These are phyloP conservation scores for Ormyrus thymus DNA, from an alignment of 2,888 invertebrate genomes.

Conservation along the genomic window DNA sequence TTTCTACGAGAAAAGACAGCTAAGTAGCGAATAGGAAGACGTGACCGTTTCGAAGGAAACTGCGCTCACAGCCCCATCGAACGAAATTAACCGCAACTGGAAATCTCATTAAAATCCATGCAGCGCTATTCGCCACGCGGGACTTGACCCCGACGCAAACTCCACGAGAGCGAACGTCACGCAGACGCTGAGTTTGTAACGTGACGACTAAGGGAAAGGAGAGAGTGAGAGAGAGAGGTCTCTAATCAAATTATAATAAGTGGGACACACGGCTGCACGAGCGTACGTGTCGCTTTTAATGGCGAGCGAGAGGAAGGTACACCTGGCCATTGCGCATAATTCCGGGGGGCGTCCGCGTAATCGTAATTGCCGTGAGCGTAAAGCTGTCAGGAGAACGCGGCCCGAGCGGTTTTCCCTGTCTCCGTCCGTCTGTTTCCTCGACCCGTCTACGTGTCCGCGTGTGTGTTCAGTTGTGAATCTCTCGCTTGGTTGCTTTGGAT, in stretches of 20 bases:
- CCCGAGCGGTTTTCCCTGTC: not conserved
- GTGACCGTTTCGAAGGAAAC: no score
- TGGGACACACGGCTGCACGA: slow-evolving; percentile 58
- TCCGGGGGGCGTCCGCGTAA: slow-evolving; percentile 31
- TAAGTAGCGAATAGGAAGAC: no score
- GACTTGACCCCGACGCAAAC: slow-evolving; percentile 8
- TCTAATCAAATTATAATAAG: slow-evolving; percentile 67
- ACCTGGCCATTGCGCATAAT: slow-evolving; percentile 31
- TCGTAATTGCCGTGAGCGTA: slow-evolving; percentile 49
- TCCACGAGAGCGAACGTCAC: slow-evolving; percentile 4
- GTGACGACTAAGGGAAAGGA: not conserved
- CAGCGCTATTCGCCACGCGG: slow-evolving; percentile 1
- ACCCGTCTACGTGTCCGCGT: not conserved
- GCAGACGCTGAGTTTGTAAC: slow-evolving; percentile 26
- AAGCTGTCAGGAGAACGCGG: slow-evolving; percentile 41
- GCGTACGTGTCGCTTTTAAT: slow-evolving; percentile 28
- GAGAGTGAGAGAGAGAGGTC: slow-evolving; percentile 35
- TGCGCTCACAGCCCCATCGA: slow-evolving; percentile 16
- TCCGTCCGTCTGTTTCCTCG: not conserved
- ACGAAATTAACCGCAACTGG: slow-evolving; percentile 55
- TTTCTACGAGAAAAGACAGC: no score
- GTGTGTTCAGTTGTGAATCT: not conserved
- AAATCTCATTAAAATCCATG: slow-evolving; percentile 59
- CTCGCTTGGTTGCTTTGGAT: not conserved
- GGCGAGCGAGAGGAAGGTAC: not conserved